Percentiles rank a stretch among this genome's conserved stretches.
These are phyloP conservation scores for Micromussa lordhowensis DNA, from an alignment of 92 coral and sea anemone species.

Conservation along the genomic window DNA sequence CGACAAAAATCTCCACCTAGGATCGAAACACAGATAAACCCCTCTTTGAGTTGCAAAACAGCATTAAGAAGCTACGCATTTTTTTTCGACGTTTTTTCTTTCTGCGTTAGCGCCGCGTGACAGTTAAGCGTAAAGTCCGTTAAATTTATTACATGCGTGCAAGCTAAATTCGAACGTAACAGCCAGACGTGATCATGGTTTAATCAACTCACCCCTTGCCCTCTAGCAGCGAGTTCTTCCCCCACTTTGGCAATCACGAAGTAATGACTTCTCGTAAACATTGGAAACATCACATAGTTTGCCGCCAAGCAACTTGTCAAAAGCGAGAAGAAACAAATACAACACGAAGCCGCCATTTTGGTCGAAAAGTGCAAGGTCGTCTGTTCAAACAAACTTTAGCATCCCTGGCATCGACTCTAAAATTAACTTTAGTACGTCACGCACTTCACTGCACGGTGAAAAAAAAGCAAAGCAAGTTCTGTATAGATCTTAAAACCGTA, in stretches of 20 bases:
- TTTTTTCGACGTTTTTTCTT: too few species aligned
- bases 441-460: too few species aligned
- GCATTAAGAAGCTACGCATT: not conserved
- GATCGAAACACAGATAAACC: not conserved
- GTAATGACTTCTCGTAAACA: constrained; percentile 52
- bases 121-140: too few species aligned
- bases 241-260: constrained; percentile 49
- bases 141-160: not conserved
- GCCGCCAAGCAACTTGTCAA: constrained; percentile 19
- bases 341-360: constrained; percentile 1
- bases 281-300: constrained; percentile 52
- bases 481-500: too few species aligned
- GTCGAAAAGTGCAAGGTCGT: not conserved
- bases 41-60: not conserved
- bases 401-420: too few species aligned
- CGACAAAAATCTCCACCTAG: constrained; percentile 11
- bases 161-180: not conserved
- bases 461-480: too few species aligned
- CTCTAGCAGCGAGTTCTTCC: constrained; percentile 46
- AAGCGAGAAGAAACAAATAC: not conserved
- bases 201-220: constrained; percentile 46
- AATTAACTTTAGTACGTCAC: too few species aligned
- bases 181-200: not conserved
- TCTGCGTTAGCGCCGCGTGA: too few species aligned
- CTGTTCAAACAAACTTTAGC: not conserved